phyloP scores from a whole-genome alignment of 2,797 vertebrate genomes.

The Myotis myotis region DNA sequence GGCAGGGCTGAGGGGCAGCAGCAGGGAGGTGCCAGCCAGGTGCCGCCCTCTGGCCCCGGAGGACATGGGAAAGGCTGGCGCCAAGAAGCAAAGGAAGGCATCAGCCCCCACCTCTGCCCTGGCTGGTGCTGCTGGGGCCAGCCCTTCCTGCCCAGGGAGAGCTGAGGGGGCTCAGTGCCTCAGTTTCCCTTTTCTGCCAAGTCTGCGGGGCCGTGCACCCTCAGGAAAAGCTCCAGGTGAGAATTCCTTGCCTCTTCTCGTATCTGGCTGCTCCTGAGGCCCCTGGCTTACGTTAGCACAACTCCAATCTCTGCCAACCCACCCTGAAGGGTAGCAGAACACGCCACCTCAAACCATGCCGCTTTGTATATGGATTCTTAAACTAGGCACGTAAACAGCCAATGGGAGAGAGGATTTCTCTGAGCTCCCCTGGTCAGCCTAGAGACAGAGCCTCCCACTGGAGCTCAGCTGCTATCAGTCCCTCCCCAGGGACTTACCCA shows the following conservation, averaged over 20 bases:
- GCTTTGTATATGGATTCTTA: neutral
- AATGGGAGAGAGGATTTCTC: neutral
- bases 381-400: neutral
- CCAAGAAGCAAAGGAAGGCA: fast-evolving
- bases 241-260: neutral
- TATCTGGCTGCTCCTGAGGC: neutral
- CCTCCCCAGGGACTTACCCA: neutral
- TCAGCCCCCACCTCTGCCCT: neutral
- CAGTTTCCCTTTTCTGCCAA: neutral
- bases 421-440: neutral
- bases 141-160: neutral
- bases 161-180: neutral
- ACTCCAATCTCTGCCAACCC: neutral
- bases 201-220: neutral
- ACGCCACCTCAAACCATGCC: neutral
- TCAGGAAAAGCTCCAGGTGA: neutral
- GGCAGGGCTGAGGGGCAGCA: neutral
- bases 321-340: neutral
- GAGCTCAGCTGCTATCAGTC: neutral
- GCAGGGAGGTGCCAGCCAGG: neutral
- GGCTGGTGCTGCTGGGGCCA: no score
- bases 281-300: neutral
- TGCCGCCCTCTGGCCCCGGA: neutral
- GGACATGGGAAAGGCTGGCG: neutral
- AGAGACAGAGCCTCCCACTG: neutral